Conservation (phyloP, 2,113 vertebrate genomes). For the Oncorhynchus keta region DNA sequence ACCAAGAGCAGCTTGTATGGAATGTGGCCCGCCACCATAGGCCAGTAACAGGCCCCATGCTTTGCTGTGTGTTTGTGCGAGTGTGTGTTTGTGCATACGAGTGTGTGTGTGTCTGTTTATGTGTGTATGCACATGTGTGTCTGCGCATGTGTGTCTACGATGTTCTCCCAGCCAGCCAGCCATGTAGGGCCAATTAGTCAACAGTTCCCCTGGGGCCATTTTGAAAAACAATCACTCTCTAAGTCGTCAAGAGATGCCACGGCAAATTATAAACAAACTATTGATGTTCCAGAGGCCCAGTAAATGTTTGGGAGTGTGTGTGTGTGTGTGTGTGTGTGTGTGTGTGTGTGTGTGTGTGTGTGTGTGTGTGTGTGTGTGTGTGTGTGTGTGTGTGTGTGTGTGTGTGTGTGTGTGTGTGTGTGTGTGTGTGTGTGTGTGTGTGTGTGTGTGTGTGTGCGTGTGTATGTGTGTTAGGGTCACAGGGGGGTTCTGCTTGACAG, state of each 20-base stretch:
- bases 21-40: too few relatives aligned
- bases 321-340: not conserved
- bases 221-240: slow-evolving; percentile 77
- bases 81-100: too few relatives aligned
- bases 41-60: slow-evolving; percentile 20
- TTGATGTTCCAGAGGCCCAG: slow-evolving; percentile 67
- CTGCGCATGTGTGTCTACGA: not conserved
- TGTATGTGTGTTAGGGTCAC: slow-evolving; percentile 49
- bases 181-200: slow-evolving; percentile 70
- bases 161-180: slow-evolving; percentile 20
- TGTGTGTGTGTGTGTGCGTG: slow-evolving; percentile 6
- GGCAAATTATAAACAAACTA: slow-evolving; percentile 83
- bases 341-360: slow-evolving; percentile 1
- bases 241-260: slow-evolving; percentile 77
- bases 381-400: not conserved
- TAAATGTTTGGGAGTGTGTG: slow-evolving; percentile 16
- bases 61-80: not conserved
- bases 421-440: not conserved
- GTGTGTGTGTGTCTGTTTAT: too few relatives aligned
- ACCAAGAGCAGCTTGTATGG: too few relatives aligned
- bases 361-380: not conserved
- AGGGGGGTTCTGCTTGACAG: slow-evolving; percentile 71
- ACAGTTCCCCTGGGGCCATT: slow-evolving; percentile 70
- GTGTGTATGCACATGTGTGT: too few relatives aligned
- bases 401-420: slow-evolving; percentile 13